Base-by-base conservation (phyloP, 2,797 vertebrate genomes). In the Gymnothorax reevesii region DNA sequence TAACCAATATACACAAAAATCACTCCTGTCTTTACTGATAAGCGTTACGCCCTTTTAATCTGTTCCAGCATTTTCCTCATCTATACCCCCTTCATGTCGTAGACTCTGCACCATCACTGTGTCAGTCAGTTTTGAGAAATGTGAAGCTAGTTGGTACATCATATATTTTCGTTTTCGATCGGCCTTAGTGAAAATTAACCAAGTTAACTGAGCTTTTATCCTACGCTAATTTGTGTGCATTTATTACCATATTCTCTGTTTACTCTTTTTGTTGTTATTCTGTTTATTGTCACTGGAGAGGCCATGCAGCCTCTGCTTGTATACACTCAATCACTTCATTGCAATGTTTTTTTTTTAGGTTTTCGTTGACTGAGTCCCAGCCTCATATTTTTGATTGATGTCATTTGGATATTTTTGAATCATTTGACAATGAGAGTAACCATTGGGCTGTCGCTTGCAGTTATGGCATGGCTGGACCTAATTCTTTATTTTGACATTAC, bases 241-340 rank as follows among this genome's bases (percentile, higher is more conserved):
- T 79, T 54, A 55, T 54, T 79, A 49, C 66, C 22, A 6, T 25
- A 25, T 57, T 86, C 75, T 83, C 12, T 59, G 75, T n/a, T 82
- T 87, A n/a, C 73, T 27, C 69, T 60, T 85, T 88, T 54, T 88
- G 42, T 60, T 57, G 57, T 64, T 75, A 75, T 27, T 66, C 57
- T 87, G 66, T 79, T 64, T 60, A 60, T 82, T 69, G 62, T 89
- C 87, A 84, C 85, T 79, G 15, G 83, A 85, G 86, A 91, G 82
- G 80, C 55, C 71, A 49, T 10, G 75, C 75, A 54, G 75, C 54
- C 42, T 79, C 17, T 7, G 17, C 42, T 49, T 49, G 13, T 2
- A 77, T 49, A 73, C n/a, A 12, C 69, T 49, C 33, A 6, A 10
- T 20, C 22, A 1, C 17, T 79, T 79, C 75, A 22, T 55, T 54